Conservation (phyloP, 2,113 vertebrate species). For the Cervus canadensis region DNA sequence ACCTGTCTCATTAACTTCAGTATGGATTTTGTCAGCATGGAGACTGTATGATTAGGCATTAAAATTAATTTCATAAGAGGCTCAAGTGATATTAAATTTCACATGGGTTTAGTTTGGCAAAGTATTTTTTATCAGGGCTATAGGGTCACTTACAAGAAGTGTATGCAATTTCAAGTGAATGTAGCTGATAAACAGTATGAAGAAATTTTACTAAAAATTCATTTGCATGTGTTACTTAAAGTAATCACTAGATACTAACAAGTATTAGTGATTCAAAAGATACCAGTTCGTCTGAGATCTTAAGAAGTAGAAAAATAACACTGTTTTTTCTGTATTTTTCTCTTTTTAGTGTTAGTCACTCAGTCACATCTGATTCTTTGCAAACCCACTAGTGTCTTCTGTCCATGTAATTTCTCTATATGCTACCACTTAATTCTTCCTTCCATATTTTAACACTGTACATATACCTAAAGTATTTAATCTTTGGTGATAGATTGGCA, state of each 20-base stretch:
- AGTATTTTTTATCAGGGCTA: neutral
- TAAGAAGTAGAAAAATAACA: neutral
- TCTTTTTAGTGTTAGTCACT: neutral
- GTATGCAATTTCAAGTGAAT: neutral
- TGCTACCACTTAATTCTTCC: neutral
- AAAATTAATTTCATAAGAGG: conserved; percentile 68
- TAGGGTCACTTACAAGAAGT: neutral
- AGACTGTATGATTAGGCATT: conserved; percentile 46
- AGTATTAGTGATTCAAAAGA: neutral
- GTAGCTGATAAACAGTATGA: neutral
- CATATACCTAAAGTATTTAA: neutral
- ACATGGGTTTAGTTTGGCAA: conserved; percentile 6
- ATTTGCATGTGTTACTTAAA: neutral
- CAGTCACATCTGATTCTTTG: neutral
- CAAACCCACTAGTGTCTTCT: neutral
- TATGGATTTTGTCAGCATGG: conserved; percentile 65
- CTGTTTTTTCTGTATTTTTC: neutral
- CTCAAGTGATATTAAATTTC: conserved; percentile 54
- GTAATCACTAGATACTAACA: neutral
- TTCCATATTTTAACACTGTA: neutral
- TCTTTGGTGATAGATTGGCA: neutral
- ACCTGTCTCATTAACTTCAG: conserved; percentile 60
- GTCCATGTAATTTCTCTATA: neutral
- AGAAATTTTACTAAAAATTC: neutral
- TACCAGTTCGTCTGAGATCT: neutral